Evolutionary conservation across 2,888 invertebrate genomes (phyloP).

Genomic region (Buathra laborator): DNA sequence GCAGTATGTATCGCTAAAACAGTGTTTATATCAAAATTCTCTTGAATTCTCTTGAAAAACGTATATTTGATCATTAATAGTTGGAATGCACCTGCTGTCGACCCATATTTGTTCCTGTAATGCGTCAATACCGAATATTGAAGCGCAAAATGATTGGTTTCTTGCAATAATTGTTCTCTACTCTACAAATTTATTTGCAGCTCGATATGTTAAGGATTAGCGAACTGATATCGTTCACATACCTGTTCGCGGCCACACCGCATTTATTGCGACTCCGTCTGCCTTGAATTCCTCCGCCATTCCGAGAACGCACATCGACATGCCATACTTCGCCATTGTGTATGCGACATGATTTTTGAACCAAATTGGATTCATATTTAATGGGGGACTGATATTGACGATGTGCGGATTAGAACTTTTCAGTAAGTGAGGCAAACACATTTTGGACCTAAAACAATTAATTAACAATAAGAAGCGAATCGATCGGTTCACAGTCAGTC

Average conservation of each 20-base stretch:
- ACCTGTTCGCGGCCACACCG: conserved; percentile 98
- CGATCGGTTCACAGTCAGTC: too few species aligned
- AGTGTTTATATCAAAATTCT: conserved; percentile 53
- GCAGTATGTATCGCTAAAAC: conserved; percentile 95
- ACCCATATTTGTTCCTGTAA: background rate
- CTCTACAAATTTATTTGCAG: too few species aligned
- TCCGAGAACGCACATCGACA: conserved; percentile 99
- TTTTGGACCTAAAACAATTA: conserved; percentile 91
- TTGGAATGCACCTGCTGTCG: background rate
- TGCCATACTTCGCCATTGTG: conserved; percentile 99
- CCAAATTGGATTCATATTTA: conserved; percentile 96
- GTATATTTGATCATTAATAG: too few species aligned
- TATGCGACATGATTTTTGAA: conserved; percentile 97
- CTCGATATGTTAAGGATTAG: too few species aligned
- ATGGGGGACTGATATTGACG: conserved; percentile 97
- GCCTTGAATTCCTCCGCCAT: conserved; percentile 97
- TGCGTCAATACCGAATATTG: background rate
- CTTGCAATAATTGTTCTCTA: background rate
- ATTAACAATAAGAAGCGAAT: background rate
- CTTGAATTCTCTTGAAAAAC: background rate
- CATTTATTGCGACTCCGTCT: conserved; percentile 95
- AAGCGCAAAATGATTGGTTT: background rate
- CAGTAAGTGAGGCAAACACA: conserved; percentile 94
- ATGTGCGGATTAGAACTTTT: conserved; percentile 97
- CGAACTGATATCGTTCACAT: conserved; percentile 58